These are phyloP conservation scores for Oreochromis mossambicus DNA, from an alignment of 2,797 vertebrate species.

Conservation along the genomic window DNA sequence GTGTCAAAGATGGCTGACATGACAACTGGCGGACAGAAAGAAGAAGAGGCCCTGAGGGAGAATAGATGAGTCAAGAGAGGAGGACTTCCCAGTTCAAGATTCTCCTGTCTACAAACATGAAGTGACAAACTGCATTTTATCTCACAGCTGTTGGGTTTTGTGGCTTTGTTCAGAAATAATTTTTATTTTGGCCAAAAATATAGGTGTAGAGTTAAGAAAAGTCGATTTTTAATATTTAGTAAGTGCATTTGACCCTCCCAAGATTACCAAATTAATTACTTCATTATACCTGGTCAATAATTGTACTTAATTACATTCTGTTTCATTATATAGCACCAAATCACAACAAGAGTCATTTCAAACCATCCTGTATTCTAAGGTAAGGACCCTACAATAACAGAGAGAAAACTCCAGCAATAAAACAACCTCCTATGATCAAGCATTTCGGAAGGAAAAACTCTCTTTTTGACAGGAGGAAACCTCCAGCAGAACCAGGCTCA, in stretches of 20 bases:
- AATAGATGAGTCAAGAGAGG: not conserved
- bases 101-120: not conserved
- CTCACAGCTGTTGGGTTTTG: not conserved
- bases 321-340: not conserved
- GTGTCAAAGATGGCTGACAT: not conserved
- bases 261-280: not conserved
- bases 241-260: not conserved
- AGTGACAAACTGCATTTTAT: not conserved
- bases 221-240: not conserved
- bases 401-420: not conserved
- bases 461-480: not conserved
- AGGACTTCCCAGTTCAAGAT: not conserved
- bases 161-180: not conserved
- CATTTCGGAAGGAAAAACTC: not conserved
- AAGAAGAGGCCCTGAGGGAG: not conserved
- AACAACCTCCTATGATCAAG: not conserved
- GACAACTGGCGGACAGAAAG: not conserved
- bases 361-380: not conserved
- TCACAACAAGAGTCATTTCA: rapidly evolving
- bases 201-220: not conserved
- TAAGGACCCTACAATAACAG: not conserved
- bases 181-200: not conserved
- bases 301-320: not conserved
- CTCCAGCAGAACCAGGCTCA: not conserved
- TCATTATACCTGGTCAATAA: not conserved